Evolutionary conservation across 2,888 invertebrate genomes (phyloP), one percentile per base, ranked within the genome.

Genomic region (Polymixis flavicincta): DNA sequence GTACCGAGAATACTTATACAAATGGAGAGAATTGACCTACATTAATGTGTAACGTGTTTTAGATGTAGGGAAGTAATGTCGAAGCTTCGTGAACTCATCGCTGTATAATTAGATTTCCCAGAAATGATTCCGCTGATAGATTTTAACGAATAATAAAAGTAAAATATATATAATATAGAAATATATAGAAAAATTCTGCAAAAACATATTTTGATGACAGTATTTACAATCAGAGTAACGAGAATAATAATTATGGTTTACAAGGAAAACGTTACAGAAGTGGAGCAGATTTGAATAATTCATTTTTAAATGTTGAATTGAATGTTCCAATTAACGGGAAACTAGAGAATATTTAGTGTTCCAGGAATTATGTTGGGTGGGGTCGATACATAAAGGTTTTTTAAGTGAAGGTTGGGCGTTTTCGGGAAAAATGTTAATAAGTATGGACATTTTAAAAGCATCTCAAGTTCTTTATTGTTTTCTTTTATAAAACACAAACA

Each of bases 201-300:
- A 25, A 48, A 11, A 11, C 37, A 28, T 13, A 8, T 48, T 17
- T 11, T 42, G 0, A n/a, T 28, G 7, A 13, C 4, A 45, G 14
- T 25, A 11, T 13, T 8, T 50, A n/a, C 4, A 42, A 50, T 60
- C n/a, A 42, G 19, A 73, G 19, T 54, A 61, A 52, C 52, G 1
- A 14, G 8, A 63, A 55, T n/a, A 50, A 75, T n/a, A 37, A 55
- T 63, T 28, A 37, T n/a, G 3, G n/a, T 50, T 50, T 5, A 48
- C 14, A 9, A 63, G 14, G 13, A 50, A 63, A 74, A 28, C 8
- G 19, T 19, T 55, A 48, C 19, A 11, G 11, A 37, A 63, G 17
- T 42, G 4, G 4, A 19, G 4, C 42, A 73, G 25, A 50, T 48
- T 28, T 63, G 28, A 55, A 74, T 28, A 28, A 76, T 55, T 75